Percentiles rank a stretch among this genome's conserved stretches.
Evolutionary conservation across 2,113 vertebrate species (phyloP).

Genomic region (Accipiter cooperii): DNA sequence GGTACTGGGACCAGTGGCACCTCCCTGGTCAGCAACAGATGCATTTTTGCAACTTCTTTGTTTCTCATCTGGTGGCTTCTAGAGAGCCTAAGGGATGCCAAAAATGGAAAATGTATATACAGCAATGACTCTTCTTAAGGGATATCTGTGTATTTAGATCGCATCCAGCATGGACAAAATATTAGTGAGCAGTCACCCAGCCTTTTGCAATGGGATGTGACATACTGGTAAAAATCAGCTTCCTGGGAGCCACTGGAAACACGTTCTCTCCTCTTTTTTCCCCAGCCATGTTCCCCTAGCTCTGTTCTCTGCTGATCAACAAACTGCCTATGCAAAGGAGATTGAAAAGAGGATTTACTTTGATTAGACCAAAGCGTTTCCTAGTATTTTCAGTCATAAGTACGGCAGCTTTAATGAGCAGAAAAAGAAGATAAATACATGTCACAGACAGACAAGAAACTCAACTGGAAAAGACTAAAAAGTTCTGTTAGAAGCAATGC

Average conservation of each 20-base stretch:
- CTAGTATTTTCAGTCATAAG: neutral
- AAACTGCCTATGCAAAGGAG: neutral
- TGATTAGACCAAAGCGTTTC: constrained; percentile 22
- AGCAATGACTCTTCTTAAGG: neutral
- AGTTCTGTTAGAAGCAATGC: neutral
- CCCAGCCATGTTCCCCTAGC: neutral
- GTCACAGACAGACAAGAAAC: neutral
- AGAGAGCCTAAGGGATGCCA: neutral
- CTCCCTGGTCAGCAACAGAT: neutral
- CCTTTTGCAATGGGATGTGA: neutral
- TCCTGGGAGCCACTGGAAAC: neutral
- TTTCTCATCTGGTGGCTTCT: neutral
- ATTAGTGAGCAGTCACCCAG: neutral
- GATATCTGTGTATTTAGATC: neutral
- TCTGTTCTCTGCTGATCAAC: neutral
- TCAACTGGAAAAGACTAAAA: neutral
- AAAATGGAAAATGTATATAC: neutral
- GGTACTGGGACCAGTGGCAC: neutral
- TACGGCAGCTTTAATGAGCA: neutral
- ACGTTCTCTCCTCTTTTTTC: neutral
- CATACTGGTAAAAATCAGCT: neutral
- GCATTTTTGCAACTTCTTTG: neutral
- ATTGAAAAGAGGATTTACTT: constrained; percentile 20
- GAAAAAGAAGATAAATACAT: constrained; percentile 18
- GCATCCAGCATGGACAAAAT: neutral